Percentiles rank a stretch among this genome's conserved stretches.
These are phyloP conservation scores for Oscheius onirici DNA, from an alignment of 2,888 invertebrate species.

Conservation along the genomic window DNA sequence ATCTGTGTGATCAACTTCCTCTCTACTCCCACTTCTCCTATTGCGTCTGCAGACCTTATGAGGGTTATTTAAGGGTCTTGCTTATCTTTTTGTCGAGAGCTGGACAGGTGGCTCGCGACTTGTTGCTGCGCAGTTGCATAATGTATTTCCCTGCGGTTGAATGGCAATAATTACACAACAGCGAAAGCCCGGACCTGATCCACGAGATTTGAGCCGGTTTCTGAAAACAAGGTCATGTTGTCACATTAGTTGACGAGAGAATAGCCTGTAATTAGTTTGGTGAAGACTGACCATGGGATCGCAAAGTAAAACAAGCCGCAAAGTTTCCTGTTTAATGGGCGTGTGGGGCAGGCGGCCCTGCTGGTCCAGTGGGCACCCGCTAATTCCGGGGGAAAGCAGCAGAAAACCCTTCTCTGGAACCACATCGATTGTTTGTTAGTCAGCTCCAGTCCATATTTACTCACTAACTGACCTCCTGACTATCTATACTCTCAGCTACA, in stretches of 20 bases:
- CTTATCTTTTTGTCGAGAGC: too few relatives aligned
- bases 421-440: constrained; percentile 28
- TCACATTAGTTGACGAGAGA: background rate
- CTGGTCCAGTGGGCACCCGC: constrained; percentile 31
- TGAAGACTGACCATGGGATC: background rate
- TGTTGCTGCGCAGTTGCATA: background rate
- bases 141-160: background rate
- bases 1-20: too few relatives aligned
- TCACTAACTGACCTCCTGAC: background rate
- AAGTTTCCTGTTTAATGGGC: constrained; percentile 7
- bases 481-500: background rate
- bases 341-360: constrained; percentile 5
- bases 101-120: background rate
- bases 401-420: background rate
- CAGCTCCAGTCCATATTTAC: background rate
- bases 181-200: background rate
- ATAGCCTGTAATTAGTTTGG: background rate
- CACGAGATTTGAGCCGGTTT: background rate
- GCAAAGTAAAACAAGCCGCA: background rate
- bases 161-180: constrained; percentile 17
- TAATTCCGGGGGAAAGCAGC: constrained; percentile 21
- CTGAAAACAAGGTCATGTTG: background rate
- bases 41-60: too few relatives aligned
- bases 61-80: too few relatives aligned
- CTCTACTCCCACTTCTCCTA: too few relatives aligned